Evolutionary conservation across 1,140 invertebrate genomes (phyloP).

Genomic region (Drosophila sp.): DNA sequence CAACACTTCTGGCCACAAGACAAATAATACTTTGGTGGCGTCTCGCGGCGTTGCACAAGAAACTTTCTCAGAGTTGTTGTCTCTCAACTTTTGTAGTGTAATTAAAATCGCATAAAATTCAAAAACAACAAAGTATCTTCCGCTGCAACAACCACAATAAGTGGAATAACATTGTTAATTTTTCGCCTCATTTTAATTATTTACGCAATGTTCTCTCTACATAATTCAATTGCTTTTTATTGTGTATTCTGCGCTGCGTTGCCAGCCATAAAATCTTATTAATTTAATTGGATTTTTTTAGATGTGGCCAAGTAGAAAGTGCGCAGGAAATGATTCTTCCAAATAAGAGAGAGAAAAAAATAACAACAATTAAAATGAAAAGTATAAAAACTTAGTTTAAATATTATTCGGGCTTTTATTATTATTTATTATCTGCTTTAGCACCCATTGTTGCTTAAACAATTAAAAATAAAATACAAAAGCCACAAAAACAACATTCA

Average conservation of each 20-base stretch:
- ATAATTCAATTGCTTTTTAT: slow-evolving; percentile 82
- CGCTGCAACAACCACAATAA: slow-evolving; percentile 25
- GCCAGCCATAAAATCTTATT: slow-evolving; percentile 71
- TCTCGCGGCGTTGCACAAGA: not conserved
- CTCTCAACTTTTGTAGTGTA: slow-evolving; percentile 29
- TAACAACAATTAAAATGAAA: slow-evolving; percentile 3
- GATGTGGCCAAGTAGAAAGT: slow-evolving; percentile 63
- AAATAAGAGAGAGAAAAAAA: slow-evolving; percentile 18
- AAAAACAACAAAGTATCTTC: slow-evolving; percentile 58
- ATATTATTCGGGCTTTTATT: slow-evolving; percentile 68
- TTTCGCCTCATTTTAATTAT: slow-evolving; percentile 44
- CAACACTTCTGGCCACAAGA: slow-evolving; percentile 8
- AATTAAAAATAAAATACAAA: slow-evolving; percentile 67
- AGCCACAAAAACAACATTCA: slow-evolving; percentile 48
- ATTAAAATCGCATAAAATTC: slow-evolving; percentile 74
- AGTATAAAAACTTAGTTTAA: slow-evolving; percentile 66
- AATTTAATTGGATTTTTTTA: slow-evolving; percentile 75
- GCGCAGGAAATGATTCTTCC: slow-evolving; percentile 71
- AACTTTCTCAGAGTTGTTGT: slow-evolving; percentile 17
- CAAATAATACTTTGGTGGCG: not conserved
- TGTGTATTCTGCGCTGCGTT: slow-evolving; percentile 58
- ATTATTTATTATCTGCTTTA: slow-evolving; percentile 80
- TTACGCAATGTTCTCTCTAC: slow-evolving; percentile 70
- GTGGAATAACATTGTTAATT: slow-evolving; percentile 40
- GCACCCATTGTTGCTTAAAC: slow-evolving; percentile 82